Evolutionary conservation across 2,113 vertebrate genomes (phyloP), one percentile per base, ranked within the genome.

Genomic region (Protomyctophum bolini): DNA sequence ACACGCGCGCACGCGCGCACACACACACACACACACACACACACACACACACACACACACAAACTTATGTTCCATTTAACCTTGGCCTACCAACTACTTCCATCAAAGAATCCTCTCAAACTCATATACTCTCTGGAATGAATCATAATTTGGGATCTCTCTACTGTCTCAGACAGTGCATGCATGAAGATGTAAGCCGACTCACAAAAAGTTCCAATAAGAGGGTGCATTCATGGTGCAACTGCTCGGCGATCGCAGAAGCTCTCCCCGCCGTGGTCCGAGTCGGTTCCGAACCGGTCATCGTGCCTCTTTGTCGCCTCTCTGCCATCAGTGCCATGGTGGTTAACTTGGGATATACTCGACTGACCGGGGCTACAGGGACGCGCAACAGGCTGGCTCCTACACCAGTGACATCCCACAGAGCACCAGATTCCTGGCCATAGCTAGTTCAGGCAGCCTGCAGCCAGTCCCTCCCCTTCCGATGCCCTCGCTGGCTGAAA

Each of bases 201-300:
- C 93, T 94, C 75, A 94, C 92, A 81, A 88, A 93, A 21, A 92
- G 82, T 28, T 91, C 83, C 84, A 92, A 72, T 46, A 94, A 65
- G 11, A 68, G 58, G 51, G 70, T 68, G 76, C 85, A 87, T 54
- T 94, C 91, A 6, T 83, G 1, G 1, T 78, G 80, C 58, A 94
- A 73, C 67, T 82, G 86, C 54, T 80, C 71, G n/a, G 91, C 92
- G 33, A 92, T 12, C 5, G 69, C 80, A 1, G 75, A 58, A 0
- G 88, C 71, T 67, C 73, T 80, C 45, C 59, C 54, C 63, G 49
- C 10, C 7, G 66, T 48, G 28, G 47, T 69, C 62, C 65, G 66
- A 70, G 74, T 74, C 10, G 6, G 58, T 10, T 79, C 80, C 63
- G 73, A 15, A 4, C 80, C 63, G 65, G 58, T 79, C 57, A 68